Base-by-base conservation (phyloP, 2,113 vertebrate genomes). In the Rhinolophus ferrumequinum region DNA sequence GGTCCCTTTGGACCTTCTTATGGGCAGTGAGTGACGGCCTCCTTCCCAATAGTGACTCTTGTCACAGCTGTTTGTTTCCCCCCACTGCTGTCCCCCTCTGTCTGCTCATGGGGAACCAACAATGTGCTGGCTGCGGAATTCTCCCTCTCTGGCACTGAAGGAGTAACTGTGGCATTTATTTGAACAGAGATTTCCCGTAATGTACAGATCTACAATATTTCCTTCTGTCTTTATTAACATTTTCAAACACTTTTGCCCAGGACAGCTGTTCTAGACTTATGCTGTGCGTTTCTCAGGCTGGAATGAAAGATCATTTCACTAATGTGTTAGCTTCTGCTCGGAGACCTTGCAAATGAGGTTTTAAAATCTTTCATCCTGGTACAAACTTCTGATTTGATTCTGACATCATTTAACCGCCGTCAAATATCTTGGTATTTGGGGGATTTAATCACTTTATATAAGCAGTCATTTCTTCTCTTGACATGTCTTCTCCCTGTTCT, bases 151-250 rank as follows among this genome's bases (percentile, higher is more conserved):
- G 66, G 41, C 90, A 93, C 50, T 38, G 22, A 22, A 88, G 81
- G 62, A 95, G 60, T 28, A 69, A 66, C 87, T 77, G 15, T 41
- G 73, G 50, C 66, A 70, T 96, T 26, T 1, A 75, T 56, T 81
- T 62, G 54, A 94, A 66, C 50, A 90, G 90, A 35, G 3, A 52
- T 95, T 33, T 47, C 88, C 54, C 87, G 0, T 81, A 81, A 56
- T 88, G 50, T 92, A 73, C 58, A 90, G 54, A 83, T 77, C 5
- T 50, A 62, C 85, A 79, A 35, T 60, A 83, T 96, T 96, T 91
- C 96, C 79, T 93, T 97, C 86, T 95, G 72, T 93, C 84, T 98
- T 96, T 97, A 97, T 97, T 98, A 95, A 86, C 66, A 93, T 97
- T 97, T 98, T 52, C 92, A 97, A 96, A 92, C 93, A 73, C 86